Evolutionary conservation across 2,888 invertebrate genomes (phyloP).

Genomic region (Tinea pellionella): DNA sequence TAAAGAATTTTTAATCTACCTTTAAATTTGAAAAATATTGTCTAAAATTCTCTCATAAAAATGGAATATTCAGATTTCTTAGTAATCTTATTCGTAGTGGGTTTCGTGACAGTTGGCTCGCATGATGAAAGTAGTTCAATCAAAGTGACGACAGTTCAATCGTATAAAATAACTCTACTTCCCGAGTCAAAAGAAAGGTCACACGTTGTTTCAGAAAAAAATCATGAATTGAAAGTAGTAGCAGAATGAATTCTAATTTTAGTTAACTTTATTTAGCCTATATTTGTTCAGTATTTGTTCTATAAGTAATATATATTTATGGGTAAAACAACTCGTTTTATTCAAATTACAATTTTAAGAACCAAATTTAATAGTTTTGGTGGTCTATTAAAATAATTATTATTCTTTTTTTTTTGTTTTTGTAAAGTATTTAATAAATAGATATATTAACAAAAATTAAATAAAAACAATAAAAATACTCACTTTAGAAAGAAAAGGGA

Average conservation of each 20-base stretch:
- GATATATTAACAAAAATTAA: neutral
- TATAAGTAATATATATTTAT: no score
- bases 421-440: no score
- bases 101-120: neutral
- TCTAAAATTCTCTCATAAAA: no score
- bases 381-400: no score
- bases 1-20: no score
- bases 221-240: neutral
- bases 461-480: neutral
- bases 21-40: no score
- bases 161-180: neutral
- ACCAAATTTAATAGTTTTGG: no score
- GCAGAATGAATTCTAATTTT: neutral
- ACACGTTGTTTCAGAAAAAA: neutral
- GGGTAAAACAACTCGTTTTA: no score
- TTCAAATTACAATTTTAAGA: no score
- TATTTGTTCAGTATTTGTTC: no score
- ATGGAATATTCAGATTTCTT: neutral
- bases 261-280: no score
- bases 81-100: neutral
- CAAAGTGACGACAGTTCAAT: conserved; percentile 8
- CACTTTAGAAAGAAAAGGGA: neutral
- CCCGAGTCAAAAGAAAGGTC: neutral
- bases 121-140: conserved; percentile 6
- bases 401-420: no score